Evolutionary conservation across 1,140 invertebrate species (phyloP), one percentile per base, ranked within the genome.

Genomic region (Wasmannia auropunctata): DNA sequence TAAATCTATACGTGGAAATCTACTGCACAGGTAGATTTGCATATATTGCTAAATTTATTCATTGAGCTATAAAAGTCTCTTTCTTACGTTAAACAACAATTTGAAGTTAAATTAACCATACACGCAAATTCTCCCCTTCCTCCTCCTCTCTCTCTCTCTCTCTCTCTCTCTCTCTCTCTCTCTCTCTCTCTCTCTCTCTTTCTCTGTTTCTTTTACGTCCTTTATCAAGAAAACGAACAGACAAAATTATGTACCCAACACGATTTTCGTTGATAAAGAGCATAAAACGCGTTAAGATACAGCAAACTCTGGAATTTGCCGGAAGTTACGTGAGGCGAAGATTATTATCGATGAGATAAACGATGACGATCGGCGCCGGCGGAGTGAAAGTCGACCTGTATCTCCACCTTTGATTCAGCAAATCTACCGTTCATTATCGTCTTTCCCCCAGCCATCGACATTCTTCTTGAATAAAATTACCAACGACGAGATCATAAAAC

Each of bases 381-480:
- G 28, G 67, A 91, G 90, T 91, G 90, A 91, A 91, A 91, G 90
- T 91, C 62, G 86, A 63, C 69, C 86, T 63, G 58, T 77, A 60
- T 49, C 81, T 89, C 87, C 79, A 86, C 37, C 88, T 88, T 51
- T 58, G 34, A 62, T 87, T 84, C 85, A 69, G 70, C 85, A 86
- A 63, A 86, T 86, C 80, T 76, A 80, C 65, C 86, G 46, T 83
- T 85, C 81, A 46, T 65, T 77, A 62, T 37, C 28, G 8, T 74
- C 54, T 79, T 70, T 77, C 54, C 72, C 46, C 34, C 58, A n/a
- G 28, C 37, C 67, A n/a, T 34, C 58, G 16, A 75, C n/a, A 37
- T 75, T 75, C 16, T 40, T 58, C 51, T n/a, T 5, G 51, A 75
- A 75, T 75, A 75, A 75, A 75, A 58, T 75, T 58, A 37, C 8